These are phyloP conservation scores for Apodemus speciosus DNA, from an alignment of 2,113 vertebrate genomes.

Conservation along the genomic window DNA sequence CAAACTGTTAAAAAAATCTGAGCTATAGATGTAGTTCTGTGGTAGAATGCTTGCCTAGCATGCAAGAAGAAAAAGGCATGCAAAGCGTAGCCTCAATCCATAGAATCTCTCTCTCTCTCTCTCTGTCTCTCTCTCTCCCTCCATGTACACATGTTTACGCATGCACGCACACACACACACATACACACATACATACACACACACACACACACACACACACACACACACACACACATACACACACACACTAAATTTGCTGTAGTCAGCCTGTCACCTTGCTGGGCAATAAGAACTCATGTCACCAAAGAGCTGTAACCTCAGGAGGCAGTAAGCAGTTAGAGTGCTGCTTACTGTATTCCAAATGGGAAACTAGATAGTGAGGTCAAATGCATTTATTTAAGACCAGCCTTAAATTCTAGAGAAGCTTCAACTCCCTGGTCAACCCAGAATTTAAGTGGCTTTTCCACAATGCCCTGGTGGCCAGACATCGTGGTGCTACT, in stretches of 20 bases:
- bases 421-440: neutral
- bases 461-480: neutral
- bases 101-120: too few species aligned
- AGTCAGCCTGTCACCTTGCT: neutral
- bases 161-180: too few species aligned
- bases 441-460: neutral
- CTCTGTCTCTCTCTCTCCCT: too few species aligned
- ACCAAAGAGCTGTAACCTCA: neutral
- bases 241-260: neutral
- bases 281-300: neutral
- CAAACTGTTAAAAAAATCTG: neutral
- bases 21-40: neutral
- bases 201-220: neutral
- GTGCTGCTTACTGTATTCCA: conserved; percentile 2
- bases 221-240: too few species aligned
- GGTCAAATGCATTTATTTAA: conserved; percentile 22
- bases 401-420: neutral
- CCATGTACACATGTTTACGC: too few species aligned
- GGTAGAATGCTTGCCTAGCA: neutral
- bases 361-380: neutral
- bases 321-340: neutral
- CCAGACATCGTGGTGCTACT: neutral
- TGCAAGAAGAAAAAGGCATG: neutral
- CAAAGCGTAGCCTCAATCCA: neutral
- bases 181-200: too few species aligned